These are phyloP conservation scores for Cotesia congregata DNA, from an alignment of 2,888 invertebrate genomes.

Conservation along the genomic window DNA sequence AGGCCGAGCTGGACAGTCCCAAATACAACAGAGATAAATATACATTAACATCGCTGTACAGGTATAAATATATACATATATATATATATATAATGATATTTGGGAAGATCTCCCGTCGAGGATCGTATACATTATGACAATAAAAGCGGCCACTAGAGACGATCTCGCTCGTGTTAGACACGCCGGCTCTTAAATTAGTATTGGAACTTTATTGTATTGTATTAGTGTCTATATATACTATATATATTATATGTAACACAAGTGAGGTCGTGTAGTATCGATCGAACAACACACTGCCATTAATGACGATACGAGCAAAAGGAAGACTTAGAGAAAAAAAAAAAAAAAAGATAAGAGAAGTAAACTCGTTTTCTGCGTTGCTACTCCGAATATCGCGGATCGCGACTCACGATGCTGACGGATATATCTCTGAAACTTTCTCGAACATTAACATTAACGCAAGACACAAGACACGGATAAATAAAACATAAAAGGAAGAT, in stretches of 20 bases:
- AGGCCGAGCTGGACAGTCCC: constrained; percentile 37
- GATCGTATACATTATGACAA: constrained; percentile 48
- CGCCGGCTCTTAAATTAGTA: constrained; percentile 54
- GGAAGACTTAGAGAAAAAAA: not conserved
- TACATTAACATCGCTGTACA: not conserved
- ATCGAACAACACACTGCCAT: not conserved
- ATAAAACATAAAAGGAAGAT: constrained; percentile 3
- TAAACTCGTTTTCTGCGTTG: not conserved
- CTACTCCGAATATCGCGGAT: constrained; percentile 19
- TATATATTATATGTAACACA: not conserved
- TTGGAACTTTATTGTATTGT: too few species aligned
- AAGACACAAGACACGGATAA: not conserved
- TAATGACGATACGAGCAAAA: not conserved
- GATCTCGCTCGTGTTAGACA: constrained; percentile 47
- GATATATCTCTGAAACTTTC: not conserved
- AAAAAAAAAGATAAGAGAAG: not conserved
- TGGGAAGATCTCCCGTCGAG: constrained; percentile 18
- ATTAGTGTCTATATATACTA: too few species aligned
- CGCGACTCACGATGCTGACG: constrained; percentile 20
- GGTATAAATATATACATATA: constrained; percentile 10
- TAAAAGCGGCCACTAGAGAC: constrained; percentile 44
- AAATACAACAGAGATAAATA: constrained; percentile 15
- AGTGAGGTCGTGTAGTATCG: not conserved
- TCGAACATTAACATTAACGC: not conserved
- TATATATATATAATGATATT: not conserved